Base-by-base conservation (phyloP, 1,140 invertebrate genomes). In the Argopecten irradians region DNA sequence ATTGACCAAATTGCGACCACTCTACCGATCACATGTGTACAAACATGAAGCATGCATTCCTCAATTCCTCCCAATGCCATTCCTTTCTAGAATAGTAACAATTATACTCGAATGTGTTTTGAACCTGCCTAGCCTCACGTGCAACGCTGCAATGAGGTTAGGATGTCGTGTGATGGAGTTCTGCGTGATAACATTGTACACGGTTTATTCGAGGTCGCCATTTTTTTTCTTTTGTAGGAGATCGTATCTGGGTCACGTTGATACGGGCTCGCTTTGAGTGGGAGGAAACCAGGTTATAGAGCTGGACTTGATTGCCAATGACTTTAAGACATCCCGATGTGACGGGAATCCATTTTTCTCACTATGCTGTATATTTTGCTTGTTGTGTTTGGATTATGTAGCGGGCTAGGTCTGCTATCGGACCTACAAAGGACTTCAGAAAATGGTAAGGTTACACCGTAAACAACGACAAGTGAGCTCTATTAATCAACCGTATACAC, bases 111-210 rank as follows among this genome's bases (percentile, higher is more conserved):
- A 71, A 11, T 71, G 1, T 1, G 55, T 28, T 2, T 1, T 71
- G 55, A 16, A 71, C 16, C 3, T 28, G 22, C 13, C 22, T n/a
- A n/a, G 13, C 5, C n/a, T 16, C 55, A 71, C 55, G 55, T 71
- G 55, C 28, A 71, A 28, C 22, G 28, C 22, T 28, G 11, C 55
- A 71, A 71, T 71, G 55, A 71, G 55, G 55, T 71, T 71, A 71
- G 22, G 55, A 71, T 71, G 55, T 28, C 55, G 55, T 71, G 55
- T 71, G 55, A 71, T 71, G 55, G 55, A 71, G 55, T 71, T 71
- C 55, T 71, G 55, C 55, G 55, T 71, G 55, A 71, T 71, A 71
- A 71, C 55, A 71, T 71, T 71, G 55, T 71, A 71, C 55, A 71
- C 55, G 55, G 55, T 71, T 71, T 71, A 71, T 28, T 28, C 55